Evolutionary conservation across 2,888 invertebrate genomes (phyloP).

Genomic region (Cosmia trapezina): DNA sequence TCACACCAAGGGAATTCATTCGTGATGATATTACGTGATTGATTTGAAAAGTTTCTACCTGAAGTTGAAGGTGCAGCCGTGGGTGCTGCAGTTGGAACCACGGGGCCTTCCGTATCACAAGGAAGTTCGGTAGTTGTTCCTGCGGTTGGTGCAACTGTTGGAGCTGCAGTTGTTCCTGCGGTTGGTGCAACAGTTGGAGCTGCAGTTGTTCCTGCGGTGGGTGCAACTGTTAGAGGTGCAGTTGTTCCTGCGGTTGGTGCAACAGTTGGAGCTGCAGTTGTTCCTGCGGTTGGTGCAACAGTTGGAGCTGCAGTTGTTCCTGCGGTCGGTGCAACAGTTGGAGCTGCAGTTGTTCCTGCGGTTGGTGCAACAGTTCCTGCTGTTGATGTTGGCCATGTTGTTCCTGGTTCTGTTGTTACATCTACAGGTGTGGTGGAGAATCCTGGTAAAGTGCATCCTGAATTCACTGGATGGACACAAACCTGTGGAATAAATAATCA

Average conservation of each 20-base stretch:
- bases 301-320: constrained; percentile 34
- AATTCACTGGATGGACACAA: constrained; percentile 70
- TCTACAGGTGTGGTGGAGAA: not conserved
- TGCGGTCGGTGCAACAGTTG: not conserved
- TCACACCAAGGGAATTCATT: no score
- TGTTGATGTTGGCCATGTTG: constrained; percentile 20
- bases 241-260: constrained; percentile 23
- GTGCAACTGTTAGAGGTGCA: constrained; percentile 3
- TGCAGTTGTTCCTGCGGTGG: not conserved
- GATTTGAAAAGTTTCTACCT: not conserved
- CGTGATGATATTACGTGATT: not conserved
- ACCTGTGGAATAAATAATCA: constrained; percentile 65
- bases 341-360: not conserved
- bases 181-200: not conserved
- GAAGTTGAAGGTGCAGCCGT: constrained; percentile 11
- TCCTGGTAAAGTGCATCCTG: constrained; percentile 72
- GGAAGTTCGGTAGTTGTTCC: not conserved
- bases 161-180: no score
- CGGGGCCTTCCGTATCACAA: not conserved
- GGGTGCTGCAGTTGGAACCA: no score
- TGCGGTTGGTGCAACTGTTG: not conserved
- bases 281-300: not conserved
- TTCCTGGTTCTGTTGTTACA: not conserved
- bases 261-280: not conserved
- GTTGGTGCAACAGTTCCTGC: not conserved